These are phyloP conservation scores for Philopedon plagiatum DNA, from an alignment of 2,888 invertebrate species.

Conservation along the genomic window DNA sequence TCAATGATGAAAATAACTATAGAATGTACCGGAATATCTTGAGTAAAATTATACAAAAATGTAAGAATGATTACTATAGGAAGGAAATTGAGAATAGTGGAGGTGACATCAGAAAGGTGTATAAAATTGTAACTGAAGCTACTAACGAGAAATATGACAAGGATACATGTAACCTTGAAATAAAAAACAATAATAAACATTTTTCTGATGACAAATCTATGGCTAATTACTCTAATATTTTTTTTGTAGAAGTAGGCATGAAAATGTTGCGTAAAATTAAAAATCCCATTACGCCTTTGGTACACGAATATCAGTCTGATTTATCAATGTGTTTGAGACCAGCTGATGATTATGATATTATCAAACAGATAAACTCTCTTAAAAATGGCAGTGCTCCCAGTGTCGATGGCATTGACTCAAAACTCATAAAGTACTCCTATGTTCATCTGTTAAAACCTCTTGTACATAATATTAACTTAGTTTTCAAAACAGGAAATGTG, in stretches of 20 bases:
- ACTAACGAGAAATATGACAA: background rate
- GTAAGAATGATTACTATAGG: background rate
- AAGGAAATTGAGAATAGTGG: background rate
- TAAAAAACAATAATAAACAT: background rate
- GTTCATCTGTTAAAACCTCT: background rate
- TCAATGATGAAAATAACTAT: too few species aligned
- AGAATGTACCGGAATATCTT: background rate
- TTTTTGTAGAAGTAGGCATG: background rate
- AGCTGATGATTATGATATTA: background rate
- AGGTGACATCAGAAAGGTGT: background rate
- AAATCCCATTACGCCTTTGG: too few species aligned
- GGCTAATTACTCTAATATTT: background rate
- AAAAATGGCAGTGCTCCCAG: background rate
- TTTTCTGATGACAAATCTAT: background rate
- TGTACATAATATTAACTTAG: background rate
- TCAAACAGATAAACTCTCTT: background rate
- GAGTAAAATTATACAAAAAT: background rate
- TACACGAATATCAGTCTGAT: too few species aligned
- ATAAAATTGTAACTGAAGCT: background rate
- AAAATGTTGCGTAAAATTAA: background rate
- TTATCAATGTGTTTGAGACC: background rate
- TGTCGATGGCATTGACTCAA: background rate
- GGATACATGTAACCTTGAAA: background rate
- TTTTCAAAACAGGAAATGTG: background rate
- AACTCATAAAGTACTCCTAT: background rate